Evolutionary conservation across 2,113 vertebrate genomes (phyloP), one percentile per base, ranked within the genome.

Genomic region (Sisor rabdophorus): DNA sequence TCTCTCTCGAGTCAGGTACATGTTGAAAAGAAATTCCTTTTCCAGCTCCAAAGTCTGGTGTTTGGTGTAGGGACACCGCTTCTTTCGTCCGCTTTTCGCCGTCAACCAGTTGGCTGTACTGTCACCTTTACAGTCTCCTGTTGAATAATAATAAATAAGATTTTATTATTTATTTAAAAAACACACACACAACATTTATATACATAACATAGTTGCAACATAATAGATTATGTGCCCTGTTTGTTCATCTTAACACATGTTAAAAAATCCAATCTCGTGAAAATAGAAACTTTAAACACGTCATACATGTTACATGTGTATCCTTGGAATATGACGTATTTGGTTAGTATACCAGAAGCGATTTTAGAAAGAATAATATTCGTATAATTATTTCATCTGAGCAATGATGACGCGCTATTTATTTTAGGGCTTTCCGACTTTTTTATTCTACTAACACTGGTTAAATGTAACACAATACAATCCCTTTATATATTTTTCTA

Each of bases 21-120:
- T 98, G 92, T 99, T 99, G 93, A 98, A 99, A 65, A 98, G 94
- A 87, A 99, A 98, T 88, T 98, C 97, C 89, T 99, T 99, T 90
- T 99, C 97, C 91, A 99, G 93, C 93, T 99, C 97, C 88, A 99
- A 92, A 79, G 97, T 98, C 91, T 98, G 97, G 87, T 98, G 95
- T 90, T 99, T 99, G 84, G 96, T 98, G 89, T 99, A 98, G 8
- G 97, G 97, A 83, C 97, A 99, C 32, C 97, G 94, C 88, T 99
- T 99, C 93, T 99, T 99, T 76, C 97, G 89, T 84, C 97, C 96
- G 86, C 96, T 98, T 90, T 98, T 99, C 44, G 96, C 97, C 44
- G 96, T 98, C 77, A 99, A 92, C 97, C 97, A 99, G 89, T 94
- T 98, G 59, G 95, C 95, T 79, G 95, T 91, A 63, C 87, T 95